A percentile compares a stretch with the other conserved stretches of the same genome.
Conservation (phyloP, 2,888 invertebrate genomes). For the Drosophila merina region DNA sequence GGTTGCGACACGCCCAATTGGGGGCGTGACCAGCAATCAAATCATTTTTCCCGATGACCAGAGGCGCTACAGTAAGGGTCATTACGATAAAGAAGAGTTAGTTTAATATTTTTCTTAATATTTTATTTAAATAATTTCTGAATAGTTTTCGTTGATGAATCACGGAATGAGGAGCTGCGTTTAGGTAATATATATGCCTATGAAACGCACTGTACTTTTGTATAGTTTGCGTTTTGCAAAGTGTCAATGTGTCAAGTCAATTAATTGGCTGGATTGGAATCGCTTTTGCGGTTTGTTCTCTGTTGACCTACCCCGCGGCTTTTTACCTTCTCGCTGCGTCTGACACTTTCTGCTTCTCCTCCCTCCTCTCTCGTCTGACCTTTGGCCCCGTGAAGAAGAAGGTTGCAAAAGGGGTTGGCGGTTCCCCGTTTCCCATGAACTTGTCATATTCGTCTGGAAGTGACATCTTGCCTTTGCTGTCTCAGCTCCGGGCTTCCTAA, state of each 20-base stretch:
- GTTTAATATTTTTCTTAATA: too few species aligned
- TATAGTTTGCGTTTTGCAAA: constrained; percentile 4
- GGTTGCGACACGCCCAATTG: constrained; percentile 4
- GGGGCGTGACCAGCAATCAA: constrained; percentile 6
- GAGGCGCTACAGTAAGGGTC: constrained; percentile 19
- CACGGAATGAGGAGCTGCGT: too few species aligned
- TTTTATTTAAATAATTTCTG: too few species aligned
- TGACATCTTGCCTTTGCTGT: constrained; percentile 34
- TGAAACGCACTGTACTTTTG: constrained; percentile 8
- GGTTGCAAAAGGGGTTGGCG: not conserved
- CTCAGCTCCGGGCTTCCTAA: constrained; percentile 2
- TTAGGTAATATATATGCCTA: not conserved
- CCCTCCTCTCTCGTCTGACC: not conserved
- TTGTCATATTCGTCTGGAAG: constrained; percentile 21
- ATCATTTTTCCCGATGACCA: not conserved
- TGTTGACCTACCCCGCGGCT: constrained; percentile 12
- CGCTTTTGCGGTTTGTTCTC: constrained; percentile 26
- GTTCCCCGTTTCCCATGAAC: not conserved
- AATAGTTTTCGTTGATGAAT: too few species aligned
- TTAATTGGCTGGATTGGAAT: constrained; percentile 38
- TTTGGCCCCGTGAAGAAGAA: constrained; percentile 9
- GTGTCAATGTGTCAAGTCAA: constrained; percentile 43
- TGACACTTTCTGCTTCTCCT: not conserved
- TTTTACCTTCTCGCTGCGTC: not conserved
- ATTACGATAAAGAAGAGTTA: not conserved